These are phyloP conservation scores for Leptopilina syphax DNA, from an alignment of 2,888 invertebrate genomes.

Conservation along the genomic window DNA sequence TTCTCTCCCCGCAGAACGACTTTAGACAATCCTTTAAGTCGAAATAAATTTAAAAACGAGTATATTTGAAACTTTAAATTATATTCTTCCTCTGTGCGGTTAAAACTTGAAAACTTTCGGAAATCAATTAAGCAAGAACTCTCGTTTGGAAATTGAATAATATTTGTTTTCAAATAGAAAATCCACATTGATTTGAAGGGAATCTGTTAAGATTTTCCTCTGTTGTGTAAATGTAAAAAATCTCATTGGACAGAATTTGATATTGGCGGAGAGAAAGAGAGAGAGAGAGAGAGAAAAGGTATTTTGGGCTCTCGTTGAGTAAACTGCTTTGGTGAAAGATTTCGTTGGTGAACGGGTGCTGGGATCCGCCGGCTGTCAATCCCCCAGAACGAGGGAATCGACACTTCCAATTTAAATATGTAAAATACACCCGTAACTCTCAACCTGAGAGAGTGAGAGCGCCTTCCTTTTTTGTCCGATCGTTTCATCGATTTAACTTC, in stretches of 20 bases:
- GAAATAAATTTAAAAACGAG: too few relatives aligned
- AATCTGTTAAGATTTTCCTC: not conserved
- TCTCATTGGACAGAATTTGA: conserved; percentile 17
- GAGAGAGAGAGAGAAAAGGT: too few relatives aligned
- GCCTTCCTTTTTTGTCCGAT: conserved; percentile 41
- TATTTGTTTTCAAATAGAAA: not conserved
- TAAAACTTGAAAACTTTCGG: too few relatives aligned
- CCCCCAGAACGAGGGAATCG: conserved; percentile 66
- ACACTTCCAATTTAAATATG: conserved; percentile 73
- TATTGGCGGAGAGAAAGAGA: not conserved
- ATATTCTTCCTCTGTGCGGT: too few relatives aligned
- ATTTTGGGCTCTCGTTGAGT: conserved; percentile 1
- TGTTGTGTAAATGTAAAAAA: not conserved
- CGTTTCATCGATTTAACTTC: conserved; percentile 67
- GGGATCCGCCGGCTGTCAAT: conserved; percentile 61
- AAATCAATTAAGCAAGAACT: too few relatives aligned
- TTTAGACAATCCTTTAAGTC: too few relatives aligned
- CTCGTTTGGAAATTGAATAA: not conserved
- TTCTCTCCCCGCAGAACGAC: too few relatives aligned
- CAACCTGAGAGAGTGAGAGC: conserved; percentile 22
- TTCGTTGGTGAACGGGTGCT: conserved; percentile 42
- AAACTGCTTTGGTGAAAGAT: conserved; percentile 46
- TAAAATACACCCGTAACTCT: conserved; percentile 67
- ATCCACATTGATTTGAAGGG: not conserved
- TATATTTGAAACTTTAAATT: too few relatives aligned